Conservation (phyloP, 2,888 invertebrate species). For the Calephelis perditalis region DNA sequence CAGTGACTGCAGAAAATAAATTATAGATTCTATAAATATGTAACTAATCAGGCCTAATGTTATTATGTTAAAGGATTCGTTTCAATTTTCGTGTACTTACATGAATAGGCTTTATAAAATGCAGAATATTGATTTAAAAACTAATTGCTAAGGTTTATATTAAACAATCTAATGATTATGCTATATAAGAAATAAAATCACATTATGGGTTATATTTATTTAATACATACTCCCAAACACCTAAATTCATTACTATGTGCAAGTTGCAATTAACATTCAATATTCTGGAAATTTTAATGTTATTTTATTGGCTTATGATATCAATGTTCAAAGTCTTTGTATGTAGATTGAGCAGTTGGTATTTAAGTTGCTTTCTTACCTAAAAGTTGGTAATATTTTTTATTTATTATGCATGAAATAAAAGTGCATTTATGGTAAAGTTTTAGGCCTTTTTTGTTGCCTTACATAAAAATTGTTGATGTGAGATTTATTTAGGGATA, state of each 20-base stretch:
- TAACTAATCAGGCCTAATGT: conserved; percentile 10
- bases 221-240: conserved; percentile 48
- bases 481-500: background rate
- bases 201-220: conserved; percentile 46
- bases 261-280: conserved; percentile 34
- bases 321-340: background rate
- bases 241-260: conserved; percentile 66
- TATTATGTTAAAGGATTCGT: background rate
- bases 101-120: conserved; percentile 25
- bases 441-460: background rate
- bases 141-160: conserved; percentile 31
- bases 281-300: too few relatives aligned
- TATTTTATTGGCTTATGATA: too few relatives aligned
- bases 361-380: background rate
- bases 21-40: conserved; percentile 8
- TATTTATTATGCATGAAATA: background rate
- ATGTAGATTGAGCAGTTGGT: background rate
- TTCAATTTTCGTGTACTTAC: conserved; percentile 5
- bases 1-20: conserved; percentile 52
- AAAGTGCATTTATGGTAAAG: background rate
- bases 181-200: conserved; percentile 65
- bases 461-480: background rate
- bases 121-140: conserved; percentile 32
- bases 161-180: conserved; percentile 32
- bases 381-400: background rate